Base-by-base conservation (phyloP, 37 sponge, comb jelly and placozoan genomes). In the Halisarca cf. caerulea region DNA sequence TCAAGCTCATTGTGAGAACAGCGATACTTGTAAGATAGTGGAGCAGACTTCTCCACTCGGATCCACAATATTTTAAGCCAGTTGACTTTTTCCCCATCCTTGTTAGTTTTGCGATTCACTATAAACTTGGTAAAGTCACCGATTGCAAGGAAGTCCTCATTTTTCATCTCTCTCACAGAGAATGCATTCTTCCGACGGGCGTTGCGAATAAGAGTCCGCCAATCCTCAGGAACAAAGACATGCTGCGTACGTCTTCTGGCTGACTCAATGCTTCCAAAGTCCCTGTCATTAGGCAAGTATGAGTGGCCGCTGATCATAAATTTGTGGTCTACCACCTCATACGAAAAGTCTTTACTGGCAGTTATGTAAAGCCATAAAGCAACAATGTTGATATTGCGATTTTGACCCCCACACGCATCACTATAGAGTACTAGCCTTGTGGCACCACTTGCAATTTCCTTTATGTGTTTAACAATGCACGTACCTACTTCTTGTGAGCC, bases 251-350 rank as follows among this genome's bases (percentile, higher is more conserved):
- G 35, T 25, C 28, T 27, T 2, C 25, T 71, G 14, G 85, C 59
- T 23, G 33, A 23, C 39, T 84, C 85, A 14, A 84, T 70, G 6
- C 8, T 2, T 5, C 77, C 77, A n/a, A n/a, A n/a, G n/a, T n/a
- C n/a, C n/a, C n/a, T n/a, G n/a, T 84, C 84, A 28, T 84, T 84
- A 27, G 84, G 84, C 23, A 84, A 34, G 27, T 84, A 84, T 5
- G 84, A 84, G 54, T 70, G 84, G 3, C 84, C 85, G 0, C 62
- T 40, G 2, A 84, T 40, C 85, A 84, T 84, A 59, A 84, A 84
- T 51, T 84, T 84, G 78, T 84, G 85, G 78, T 84, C 85, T 37
- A 84, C 35, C 23, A n/a, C n/a, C n/a, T n/a, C n/a, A n/a, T n/a
- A n/a, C n/a, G n/a, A n/a, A n/a, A n/a, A n/a, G n/a, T n/a, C n/a